Evolutionary conservation across 1,140 invertebrate species (phyloP), one percentile per base, ranked within the genome.

Genomic region (Drosophila ambigua): DNA sequence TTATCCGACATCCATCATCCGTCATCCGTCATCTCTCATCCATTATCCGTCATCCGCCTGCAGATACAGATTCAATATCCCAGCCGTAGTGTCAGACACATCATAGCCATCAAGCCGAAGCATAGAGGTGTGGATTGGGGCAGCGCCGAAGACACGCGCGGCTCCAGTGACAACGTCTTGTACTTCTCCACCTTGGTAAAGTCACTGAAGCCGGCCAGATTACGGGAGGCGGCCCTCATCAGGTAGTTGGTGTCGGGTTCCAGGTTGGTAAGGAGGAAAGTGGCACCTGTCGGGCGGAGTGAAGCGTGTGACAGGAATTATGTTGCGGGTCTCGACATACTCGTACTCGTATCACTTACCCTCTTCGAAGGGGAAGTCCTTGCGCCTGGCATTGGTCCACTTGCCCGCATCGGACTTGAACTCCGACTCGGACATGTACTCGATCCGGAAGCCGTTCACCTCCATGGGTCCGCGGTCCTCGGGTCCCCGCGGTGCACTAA

Each of bases 141-240:
- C 7, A 20, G 28, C 0, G 66, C 58, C n/a, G 81, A 65, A 0
- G 73, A 64, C 15, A 55, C 24, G 0, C 78, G 73, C 4, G 88
- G 90, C 44, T 88, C 90, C 9, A 90, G 72, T 9, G 88, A 90
- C 7, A 84, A 44, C 39, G 91, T 92, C 45, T 35, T 68, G 55
- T 83, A 91, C 53, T 84, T 82, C 59, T 77, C 77, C 35, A 89
- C 79, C 52, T 72, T 77, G 24, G 87, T 91, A 23, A 64, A 92
- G 54, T 92, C 91, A 71, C 92, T 92, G 28, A 91, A 76, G 0
- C 92, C 92, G 13, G 92, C 92, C 41, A 87, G 65, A 64, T 93
- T 93, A 9, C 77, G 74, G 0, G 92, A 91, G 23, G 92, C 92
- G 1, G 91, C 92, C 31, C 92, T 74, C 48, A 93, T 84, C 20